Evolutionary conservation across 2,113 vertebrate species (phyloP), one percentile per base, ranked within the genome.

Genomic region (Trematomus loennbergii): DNA sequence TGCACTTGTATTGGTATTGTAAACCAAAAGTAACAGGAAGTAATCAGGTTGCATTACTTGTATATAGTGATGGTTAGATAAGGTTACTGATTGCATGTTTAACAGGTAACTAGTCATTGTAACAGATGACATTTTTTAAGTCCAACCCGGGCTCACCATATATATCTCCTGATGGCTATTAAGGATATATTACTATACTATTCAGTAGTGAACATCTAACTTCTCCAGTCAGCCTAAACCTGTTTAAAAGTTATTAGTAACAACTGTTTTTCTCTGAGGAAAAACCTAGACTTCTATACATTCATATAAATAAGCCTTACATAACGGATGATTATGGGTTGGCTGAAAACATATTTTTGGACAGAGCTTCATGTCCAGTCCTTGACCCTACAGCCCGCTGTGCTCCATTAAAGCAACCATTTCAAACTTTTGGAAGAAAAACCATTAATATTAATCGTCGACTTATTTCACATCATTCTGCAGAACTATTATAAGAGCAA

Each of bases 381-480:
- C 36, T 8, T 8, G 5, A 8, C 1, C 36, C 36, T 8, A 9
- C 36, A 40, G 36, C 61, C 55, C 66, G 62, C 82, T 78, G 59
- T 12, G 18, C 80, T 83, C 84, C 83, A 84, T 87, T 86, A 87
- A 75, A 68, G 78, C 83, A 84, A 92, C 83, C 46, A 72, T 78
- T 82, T 78, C 67, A 83, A 87, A 83, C 73, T 79, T 48, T 64
- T 62, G 66, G 64, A 82, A 53, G 64, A 77, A 83, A 85, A 81
- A 12, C 73, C 66, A 85, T 91, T 86, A 90, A 93, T 93, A 89
- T 90, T 88, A 90, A 92, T 93, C 78, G 45, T 53, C 9, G 18
- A 45, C 68, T 73, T 83, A 88, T 89, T 91, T 86, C 65, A 70
- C 86, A 82, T 86, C 75, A 63, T 83, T 84, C 68, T 62, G 81